A percentile compares a stretch with the other conserved stretches of the same genome.
phyloP scores from a whole-genome alignment of 2,113 vertebrate genomes.

The Oxyura jamaicensis region DNA sequence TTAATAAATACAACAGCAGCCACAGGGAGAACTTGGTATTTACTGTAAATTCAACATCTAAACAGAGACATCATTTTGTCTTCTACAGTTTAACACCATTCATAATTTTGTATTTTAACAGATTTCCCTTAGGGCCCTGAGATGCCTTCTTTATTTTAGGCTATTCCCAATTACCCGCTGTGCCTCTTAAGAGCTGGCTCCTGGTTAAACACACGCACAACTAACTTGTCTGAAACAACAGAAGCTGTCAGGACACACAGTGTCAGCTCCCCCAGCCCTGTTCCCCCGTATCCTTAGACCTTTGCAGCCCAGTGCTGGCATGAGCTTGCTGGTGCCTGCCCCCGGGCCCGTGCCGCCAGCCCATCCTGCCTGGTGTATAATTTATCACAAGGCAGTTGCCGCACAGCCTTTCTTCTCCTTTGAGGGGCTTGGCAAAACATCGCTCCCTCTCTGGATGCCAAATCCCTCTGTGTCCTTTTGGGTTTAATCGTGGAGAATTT shows the following conservation, averaged over 20 bases:
- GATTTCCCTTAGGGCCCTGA: background rate
- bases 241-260: background rate
- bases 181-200: background rate
- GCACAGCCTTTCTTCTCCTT: background rate
- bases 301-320: fast-evolving
- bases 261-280: fast-evolving
- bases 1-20: constrained; percentile 2
- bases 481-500: background rate
- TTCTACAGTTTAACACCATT: background rate
- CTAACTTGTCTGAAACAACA: background rate
- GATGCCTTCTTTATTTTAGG: background rate
- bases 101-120: constrained; percentile 1
- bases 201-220: background rate
- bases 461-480: background rate
- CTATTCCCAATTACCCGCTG: background rate
- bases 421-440: background rate
- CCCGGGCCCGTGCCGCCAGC: background rate
- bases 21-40: background rate
- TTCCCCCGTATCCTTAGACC: background rate
- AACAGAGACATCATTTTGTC: background rate
- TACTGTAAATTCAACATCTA: constrained; percentile 24
- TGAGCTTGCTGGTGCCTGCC: background rate
- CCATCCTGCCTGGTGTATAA: background rate
- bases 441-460: background rate
- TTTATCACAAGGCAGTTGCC: background rate